Evolutionary conservation across 1,140 invertebrate genomes (phyloP), one percentile per base, ranked within the genome.

Genomic region (Bursaphelenchus mucronatus): DNA sequence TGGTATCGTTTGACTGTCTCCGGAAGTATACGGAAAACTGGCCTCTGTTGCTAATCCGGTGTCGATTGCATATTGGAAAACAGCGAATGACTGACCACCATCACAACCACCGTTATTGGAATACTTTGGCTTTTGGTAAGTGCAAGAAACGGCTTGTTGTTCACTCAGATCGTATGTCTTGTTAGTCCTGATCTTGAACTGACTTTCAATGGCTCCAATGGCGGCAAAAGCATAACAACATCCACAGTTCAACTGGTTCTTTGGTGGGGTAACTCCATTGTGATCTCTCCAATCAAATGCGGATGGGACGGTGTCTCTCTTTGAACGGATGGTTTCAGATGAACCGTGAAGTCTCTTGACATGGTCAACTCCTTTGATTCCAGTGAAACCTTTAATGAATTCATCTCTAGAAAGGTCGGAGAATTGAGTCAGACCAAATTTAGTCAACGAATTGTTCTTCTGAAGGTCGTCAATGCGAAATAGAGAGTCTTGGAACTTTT

Each of bases 161-260:
- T 97, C 94, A 1, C 92, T 96, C 11, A 97, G 86, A 5, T 91
- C 91, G 8, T 92, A 64, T 21, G 97, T 83, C 59, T 90, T 84
- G 11, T 87, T 87, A 57, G 89, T 86, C 74, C 90, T 89, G 9
- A 94, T 86, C 6, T 91, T 90, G 85, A 90, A 94, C 61, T 91
- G 88, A 2, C 94, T 93, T 83, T 98, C 94, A 58, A 97, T 87
- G 78, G 97, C 97, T 76, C 92, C 92, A 63, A 91, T 95, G 0
- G 91, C 90, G 65, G 92, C 93, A 82, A 97, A 97, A 0, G 94
- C 93, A 94, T 94, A 98, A 78, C 94, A 97, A 30, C 91, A 94
- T 8, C 94, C 94, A 83, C 94, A 97, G 6, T 41, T 11, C 7
- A 68, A 82, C 75, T 84, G 84, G 62, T 85, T 87, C 83, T 96